Evolutionary conservation across 2,888 invertebrate genomes (phyloP).

Genomic region (Polyommatus iphigenia): DNA sequence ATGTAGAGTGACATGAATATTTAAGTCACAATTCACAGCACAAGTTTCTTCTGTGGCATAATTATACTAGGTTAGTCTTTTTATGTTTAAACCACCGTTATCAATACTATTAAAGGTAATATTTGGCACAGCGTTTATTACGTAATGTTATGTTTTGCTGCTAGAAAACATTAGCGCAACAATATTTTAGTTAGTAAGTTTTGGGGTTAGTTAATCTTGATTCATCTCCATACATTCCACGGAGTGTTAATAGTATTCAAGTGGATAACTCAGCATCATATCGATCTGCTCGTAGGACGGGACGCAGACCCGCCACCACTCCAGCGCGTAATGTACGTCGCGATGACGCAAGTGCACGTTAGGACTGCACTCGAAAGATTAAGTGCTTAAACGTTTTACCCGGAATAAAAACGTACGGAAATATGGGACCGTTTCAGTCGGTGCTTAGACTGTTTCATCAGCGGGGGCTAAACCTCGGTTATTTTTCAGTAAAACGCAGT

Average conservation of each 20-base stretch:
- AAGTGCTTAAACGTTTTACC: conserved; percentile 31
- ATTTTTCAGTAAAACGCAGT: neutral
- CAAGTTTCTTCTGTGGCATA: neutral
- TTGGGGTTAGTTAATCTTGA: neutral
- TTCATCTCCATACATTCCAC: neutral
- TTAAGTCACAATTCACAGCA: neutral
- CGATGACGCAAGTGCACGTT: conserved; percentile 37
- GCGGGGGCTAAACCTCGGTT: neutral
- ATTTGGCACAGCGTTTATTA: too few species aligned
- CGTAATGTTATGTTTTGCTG: neutral
- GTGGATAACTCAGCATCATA: conserved; percentile 43
- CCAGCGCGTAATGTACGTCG: conserved; percentile 43
- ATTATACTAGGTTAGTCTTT: neutral
- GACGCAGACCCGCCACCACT: conserved; percentile 43
- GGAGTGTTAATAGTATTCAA: conserved; percentile 32
- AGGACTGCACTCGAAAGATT: conserved; percentile 33
- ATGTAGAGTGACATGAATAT: conserved; percentile 22
- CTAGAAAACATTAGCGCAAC: neutral
- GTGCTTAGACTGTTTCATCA: conserved; percentile 14
- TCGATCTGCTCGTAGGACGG: conserved; percentile 41
- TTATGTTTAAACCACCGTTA: too few species aligned
- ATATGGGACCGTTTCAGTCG: conserved; percentile 16
- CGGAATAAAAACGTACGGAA: conserved; percentile 25
- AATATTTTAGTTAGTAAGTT: neutral
- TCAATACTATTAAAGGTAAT: too few species aligned